These are phyloP conservation scores for Pyrrhia umbra DNA, from an alignment of 2,888 invertebrate species.

Conservation along the genomic window DNA sequence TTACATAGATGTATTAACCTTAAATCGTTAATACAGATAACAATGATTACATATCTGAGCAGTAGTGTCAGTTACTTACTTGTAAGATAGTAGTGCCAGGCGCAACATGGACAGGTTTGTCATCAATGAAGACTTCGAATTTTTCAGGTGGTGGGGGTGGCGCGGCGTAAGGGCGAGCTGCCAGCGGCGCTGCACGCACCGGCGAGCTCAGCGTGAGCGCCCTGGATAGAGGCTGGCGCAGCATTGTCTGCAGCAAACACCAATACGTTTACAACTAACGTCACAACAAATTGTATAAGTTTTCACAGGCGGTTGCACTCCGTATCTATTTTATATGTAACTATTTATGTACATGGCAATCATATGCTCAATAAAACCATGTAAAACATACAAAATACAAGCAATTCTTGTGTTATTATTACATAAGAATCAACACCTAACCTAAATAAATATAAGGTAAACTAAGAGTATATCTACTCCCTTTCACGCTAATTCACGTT, in stretches of 20 bases:
- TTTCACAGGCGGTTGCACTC: slow-evolving; percentile 11
- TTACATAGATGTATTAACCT: background rate
- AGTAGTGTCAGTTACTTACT: slow-evolving; percentile 85
- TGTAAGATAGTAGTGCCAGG: slow-evolving; percentile 99
- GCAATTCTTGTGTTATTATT: slow-evolving; percentile 83
- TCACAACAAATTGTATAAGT: slow-evolving; percentile 34
- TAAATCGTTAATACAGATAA: background rate
- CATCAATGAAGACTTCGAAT: slow-evolving; percentile 99
- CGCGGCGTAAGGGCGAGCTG: slow-evolving; percentile 85
- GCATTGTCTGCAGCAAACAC: slow-evolving; percentile 90
- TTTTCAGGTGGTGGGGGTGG: slow-evolving; percentile 92
- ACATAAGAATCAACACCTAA: slow-evolving; percentile 87
- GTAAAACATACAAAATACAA: slow-evolving; percentile 61
- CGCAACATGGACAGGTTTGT: slow-evolving; percentile 97
- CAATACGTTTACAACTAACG: slow-evolving; percentile 61
- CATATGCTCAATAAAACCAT: slow-evolving; percentile 20
- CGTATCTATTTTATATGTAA: slow-evolving; percentile 1
- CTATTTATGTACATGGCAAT: background rate
- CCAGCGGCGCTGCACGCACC: slow-evolving; percentile 81
- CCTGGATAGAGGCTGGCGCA: slow-evolving; percentile 94
- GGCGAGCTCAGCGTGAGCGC: slow-evolving; percentile 90
- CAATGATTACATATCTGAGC: background rate
- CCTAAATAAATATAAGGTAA: slow-evolving; percentile 73
- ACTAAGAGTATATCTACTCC: slow-evolving; percentile 7
- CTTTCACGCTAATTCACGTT: slow-evolving; percentile 15